Evolutionary conservation across 2,888 invertebrate species (phyloP).

Genomic region (Drosophila formosana): DNA sequence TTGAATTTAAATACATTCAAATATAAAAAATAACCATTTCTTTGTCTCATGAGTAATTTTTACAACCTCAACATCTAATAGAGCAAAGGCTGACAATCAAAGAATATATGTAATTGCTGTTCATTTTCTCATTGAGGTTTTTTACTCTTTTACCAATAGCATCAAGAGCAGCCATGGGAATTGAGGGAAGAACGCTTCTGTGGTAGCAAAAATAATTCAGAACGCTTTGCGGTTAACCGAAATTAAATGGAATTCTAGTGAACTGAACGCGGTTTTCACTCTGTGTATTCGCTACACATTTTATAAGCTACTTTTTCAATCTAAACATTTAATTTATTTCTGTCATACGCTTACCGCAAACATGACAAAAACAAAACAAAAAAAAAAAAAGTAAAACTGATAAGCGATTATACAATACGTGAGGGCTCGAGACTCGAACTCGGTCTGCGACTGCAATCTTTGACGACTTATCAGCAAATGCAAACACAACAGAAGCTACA

Average conservation of each 20-base stretch:
- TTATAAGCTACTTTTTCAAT: slow-evolving; percentile 18
- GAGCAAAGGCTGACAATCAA: too few species aligned
- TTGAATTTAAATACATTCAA: too few species aligned
- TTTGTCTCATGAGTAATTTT: too few species aligned
- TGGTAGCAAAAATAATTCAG: slow-evolving; percentile 1
- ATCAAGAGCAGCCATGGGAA: background rate
- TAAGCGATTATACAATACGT: slow-evolving; percentile 54
- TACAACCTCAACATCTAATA: too few species aligned
- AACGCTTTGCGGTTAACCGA: slow-evolving; percentile 41
- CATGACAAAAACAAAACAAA: background rate
- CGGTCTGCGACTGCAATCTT: slow-evolving; percentile 37
- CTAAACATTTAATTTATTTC: slow-evolving; percentile 28
- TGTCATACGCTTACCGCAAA: slow-evolving; percentile 25
- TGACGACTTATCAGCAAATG: slow-evolving; percentile 49
- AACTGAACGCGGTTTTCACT: slow-evolving; percentile 19
- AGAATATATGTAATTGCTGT: too few species aligned
- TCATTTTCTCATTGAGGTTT: too few species aligned
- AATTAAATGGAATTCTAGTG: slow-evolving; percentile 39
- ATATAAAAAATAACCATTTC: too few species aligned
- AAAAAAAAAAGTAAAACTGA: slow-evolving; percentile 26
- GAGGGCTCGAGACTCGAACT: slow-evolving; percentile 9
- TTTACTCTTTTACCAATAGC: too few species aligned
- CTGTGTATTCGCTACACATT: slow-evolving; percentile 2
- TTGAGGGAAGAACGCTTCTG: background rate
- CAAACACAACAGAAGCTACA: slow-evolving; percentile 37